Conservation (phyloP, 1,140 invertebrate species). For the Cotesia chilonis region DNA sequence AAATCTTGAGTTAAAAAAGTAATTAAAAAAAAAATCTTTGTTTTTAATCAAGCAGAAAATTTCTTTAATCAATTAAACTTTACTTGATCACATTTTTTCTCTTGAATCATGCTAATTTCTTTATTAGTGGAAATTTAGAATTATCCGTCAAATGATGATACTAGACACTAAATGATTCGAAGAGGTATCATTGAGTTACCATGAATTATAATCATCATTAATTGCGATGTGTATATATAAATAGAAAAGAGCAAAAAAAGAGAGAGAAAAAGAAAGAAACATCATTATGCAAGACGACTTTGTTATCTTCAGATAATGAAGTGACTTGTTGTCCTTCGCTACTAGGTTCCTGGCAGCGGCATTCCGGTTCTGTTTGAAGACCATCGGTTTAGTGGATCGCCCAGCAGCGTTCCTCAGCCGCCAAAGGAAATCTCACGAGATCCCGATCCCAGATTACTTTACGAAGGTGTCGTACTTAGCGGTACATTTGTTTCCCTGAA, state of each 20-base stretch:
- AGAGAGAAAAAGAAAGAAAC: conserved; percentile 31
- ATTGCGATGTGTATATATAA: not conserved
- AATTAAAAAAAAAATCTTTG: too few relatives aligned
- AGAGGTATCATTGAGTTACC: not conserved
- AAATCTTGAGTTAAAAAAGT: too few relatives aligned
- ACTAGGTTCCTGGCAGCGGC: conserved; percentile 44
- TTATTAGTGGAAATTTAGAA: too few relatives aligned
- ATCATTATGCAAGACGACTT: conserved; percentile 58
- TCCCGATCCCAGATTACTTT: conserved; percentile 46
- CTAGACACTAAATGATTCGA: too few relatives aligned
- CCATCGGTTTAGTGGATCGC: conserved; percentile 17
- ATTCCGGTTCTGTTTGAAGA: conserved; percentile 39
- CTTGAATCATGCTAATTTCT: too few relatives aligned
- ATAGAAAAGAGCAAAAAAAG: conserved; percentile 9
- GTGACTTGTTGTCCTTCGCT: conserved; percentile 52
- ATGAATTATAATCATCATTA: too few relatives aligned
- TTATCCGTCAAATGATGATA: too few relatives aligned
- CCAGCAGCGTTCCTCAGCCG: conserved; percentile 17
- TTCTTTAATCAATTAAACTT: too few relatives aligned
- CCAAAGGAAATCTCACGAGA: conserved; percentile 47
- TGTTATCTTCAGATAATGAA: conserved; percentile 55
- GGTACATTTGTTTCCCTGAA: conserved; percentile 45
- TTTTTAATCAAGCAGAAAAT: too few relatives aligned
- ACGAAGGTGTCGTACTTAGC: conserved; percentile 49
- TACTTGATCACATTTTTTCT: too few relatives aligned